phyloP scores from a whole-genome alignment of 2,797 vertebrate genomes.

The Sebastes itinus region DNA sequence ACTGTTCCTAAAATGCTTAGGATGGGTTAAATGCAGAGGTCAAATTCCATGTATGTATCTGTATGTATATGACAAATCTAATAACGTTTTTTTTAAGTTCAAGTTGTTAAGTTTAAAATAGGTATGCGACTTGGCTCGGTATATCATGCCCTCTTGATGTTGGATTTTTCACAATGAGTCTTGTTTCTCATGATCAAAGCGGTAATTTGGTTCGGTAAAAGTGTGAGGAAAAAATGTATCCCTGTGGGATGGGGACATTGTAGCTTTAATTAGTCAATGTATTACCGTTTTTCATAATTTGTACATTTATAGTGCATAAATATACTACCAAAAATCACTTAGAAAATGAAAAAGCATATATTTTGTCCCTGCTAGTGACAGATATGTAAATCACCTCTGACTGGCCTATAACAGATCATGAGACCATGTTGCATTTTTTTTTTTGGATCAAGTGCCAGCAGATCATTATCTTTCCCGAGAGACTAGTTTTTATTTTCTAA shows the following conservation, averaged over 20 bases:
- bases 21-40: too few species aligned
- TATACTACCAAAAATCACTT: neutral
- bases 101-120: neutral
- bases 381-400: neutral
- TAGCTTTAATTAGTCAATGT: neutral
- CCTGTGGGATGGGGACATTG: neutral
- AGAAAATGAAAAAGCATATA: neutral
- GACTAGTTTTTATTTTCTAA: neutral
- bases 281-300: neutral
- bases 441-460: neutral
- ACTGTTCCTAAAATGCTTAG: too few species aligned
- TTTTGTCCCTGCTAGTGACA: neutral
- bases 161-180: neutral
- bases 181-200: constrained; percentile 2
- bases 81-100: too few species aligned
- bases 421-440: neutral
- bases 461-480: constrained; percentile 4
- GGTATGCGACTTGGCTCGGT: neutral
- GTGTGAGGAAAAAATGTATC: neutral
- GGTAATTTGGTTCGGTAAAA: neutral
- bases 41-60: too few species aligned
- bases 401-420: neutral
- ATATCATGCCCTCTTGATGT: neutral
- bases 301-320: neutral
- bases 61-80: too few species aligned